Conservation (phyloP, 2,888 invertebrate species). For the Dinocampus coccinellae region DNA sequence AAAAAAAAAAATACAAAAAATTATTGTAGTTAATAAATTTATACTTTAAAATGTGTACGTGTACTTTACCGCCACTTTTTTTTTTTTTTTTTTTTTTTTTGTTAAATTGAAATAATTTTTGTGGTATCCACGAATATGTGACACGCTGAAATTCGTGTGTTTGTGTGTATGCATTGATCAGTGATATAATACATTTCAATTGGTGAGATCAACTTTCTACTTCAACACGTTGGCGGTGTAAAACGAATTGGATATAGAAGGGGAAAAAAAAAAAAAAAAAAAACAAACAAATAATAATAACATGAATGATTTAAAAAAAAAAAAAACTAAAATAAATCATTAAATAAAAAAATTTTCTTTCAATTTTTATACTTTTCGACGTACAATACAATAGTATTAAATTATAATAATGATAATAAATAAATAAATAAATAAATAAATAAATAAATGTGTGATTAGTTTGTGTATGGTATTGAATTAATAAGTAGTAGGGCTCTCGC, state of each 20-base stretch:
- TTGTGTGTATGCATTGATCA: background rate
- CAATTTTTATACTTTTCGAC: too few species aligned
- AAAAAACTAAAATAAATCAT: too few species aligned
- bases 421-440: too few species aligned
- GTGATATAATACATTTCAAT: conserved; percentile 4
- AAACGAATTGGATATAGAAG: background rate
- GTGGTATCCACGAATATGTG: background rate
- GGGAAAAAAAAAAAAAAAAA: too few species aligned
- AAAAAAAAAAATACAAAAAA: too few species aligned
- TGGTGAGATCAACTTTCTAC: conserved; percentile 3
- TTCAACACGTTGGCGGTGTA: background rate
- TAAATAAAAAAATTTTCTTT: too few species aligned
- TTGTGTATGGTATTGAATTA: too few species aligned
- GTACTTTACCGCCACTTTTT: background rate
- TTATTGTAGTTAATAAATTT: background rate
- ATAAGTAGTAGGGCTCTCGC: background rate
- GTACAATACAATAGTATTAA: too few species aligned
- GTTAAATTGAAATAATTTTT: background rate
- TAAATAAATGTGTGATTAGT: background rate
- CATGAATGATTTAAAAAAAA: too few species aligned
- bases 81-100: background rate
- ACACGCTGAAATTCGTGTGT: background rate
- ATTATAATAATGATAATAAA: too few species aligned
- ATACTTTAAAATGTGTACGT: too few species aligned
- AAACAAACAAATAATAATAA: too few species aligned